These are phyloP conservation scores for Bufo gargarizans DNA, from an alignment of 2,113 vertebrate genomes.

Conservation along the genomic window DNA sequence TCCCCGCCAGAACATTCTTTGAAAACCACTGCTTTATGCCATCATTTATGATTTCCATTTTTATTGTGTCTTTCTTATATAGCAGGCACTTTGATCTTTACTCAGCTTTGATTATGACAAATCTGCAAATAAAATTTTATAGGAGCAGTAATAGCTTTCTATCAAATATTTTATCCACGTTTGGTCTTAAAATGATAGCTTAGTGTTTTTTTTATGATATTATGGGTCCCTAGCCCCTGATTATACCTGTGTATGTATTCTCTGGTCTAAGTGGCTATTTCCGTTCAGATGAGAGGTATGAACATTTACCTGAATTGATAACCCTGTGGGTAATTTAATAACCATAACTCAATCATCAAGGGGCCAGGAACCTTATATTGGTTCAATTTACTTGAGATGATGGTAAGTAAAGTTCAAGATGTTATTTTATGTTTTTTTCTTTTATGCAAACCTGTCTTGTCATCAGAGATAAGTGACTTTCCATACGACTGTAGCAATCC, in stretches of 20 bases:
- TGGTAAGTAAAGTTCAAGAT: background rate
- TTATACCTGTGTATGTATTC: background rate
- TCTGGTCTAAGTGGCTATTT: background rate
- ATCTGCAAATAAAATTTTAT: constrained; percentile 35
- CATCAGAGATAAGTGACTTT: constrained; percentile 64
- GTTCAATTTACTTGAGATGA: background rate
- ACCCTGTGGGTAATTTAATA: constrained; percentile 13
- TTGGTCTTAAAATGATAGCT: background rate
- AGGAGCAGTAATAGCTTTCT: background rate
- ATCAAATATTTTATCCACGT: constrained; percentile 23
- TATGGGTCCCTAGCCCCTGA: background rate
- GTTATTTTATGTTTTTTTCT: background rate
- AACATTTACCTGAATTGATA: background rate
- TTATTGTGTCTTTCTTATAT: constrained; percentile 36
- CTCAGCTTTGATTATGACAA: constrained; percentile 44
- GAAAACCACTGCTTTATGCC: constrained; percentile 29
- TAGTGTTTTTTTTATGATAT: background rate
- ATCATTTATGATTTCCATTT: constrained; percentile 39
- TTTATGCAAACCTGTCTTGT: constrained; percentile 72
- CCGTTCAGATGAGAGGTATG: background rate
- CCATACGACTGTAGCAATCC: constrained; percentile 67
- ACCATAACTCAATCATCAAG: background rate
- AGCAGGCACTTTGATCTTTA: constrained; percentile 40
- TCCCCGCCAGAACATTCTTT: constrained; percentile 31
- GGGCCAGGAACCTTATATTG: background rate